phyloP scores from a whole-genome alignment of 2,113 vertebrate genomes.

The Larimichthys polyactis region DNA sequence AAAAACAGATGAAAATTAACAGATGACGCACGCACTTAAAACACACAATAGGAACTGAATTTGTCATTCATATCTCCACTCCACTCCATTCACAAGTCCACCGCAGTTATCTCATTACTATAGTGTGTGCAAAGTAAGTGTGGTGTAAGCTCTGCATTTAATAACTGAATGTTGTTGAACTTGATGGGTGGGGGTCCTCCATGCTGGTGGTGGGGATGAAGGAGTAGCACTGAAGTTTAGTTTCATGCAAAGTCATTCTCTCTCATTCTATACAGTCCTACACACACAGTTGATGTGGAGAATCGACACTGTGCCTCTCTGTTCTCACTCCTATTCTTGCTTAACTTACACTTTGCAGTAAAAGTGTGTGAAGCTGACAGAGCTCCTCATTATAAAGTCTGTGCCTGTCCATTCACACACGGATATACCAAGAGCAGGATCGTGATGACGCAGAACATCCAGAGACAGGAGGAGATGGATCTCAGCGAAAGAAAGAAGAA shows the following conservation, averaged over 20 bases:
- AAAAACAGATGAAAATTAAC: constrained; percentile 28
- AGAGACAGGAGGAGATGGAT: constrained; percentile 39
- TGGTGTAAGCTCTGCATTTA: background rate
- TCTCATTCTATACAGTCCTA: background rate
- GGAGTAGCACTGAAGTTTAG: background rate
- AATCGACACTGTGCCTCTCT: background rate
- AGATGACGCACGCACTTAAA: background rate
- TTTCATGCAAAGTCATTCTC: background rate
- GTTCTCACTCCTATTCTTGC: constrained; percentile 15
- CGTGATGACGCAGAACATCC: constrained; percentile 35
- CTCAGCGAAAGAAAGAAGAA: background rate
- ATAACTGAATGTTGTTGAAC: background rate
- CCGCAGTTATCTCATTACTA: background rate
- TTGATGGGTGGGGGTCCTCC: background rate
- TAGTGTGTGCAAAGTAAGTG: background rate
- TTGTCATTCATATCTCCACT: background rate
- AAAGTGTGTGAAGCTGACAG: constrained; percentile 49
- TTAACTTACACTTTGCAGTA: constrained; percentile 41
- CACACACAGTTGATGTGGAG: background rate
- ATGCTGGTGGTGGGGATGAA: background rate
- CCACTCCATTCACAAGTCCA: too few relatives aligned
- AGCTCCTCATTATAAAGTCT: constrained; percentile 54
- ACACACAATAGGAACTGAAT: background rate
- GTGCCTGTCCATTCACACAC: constrained; percentile 34
- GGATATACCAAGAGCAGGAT: constrained; percentile 14